These are phyloP conservation scores for Ptychochromis oligacanthus DNA, from an alignment of 2,113 vertebrate species.

Conservation along the genomic window DNA sequence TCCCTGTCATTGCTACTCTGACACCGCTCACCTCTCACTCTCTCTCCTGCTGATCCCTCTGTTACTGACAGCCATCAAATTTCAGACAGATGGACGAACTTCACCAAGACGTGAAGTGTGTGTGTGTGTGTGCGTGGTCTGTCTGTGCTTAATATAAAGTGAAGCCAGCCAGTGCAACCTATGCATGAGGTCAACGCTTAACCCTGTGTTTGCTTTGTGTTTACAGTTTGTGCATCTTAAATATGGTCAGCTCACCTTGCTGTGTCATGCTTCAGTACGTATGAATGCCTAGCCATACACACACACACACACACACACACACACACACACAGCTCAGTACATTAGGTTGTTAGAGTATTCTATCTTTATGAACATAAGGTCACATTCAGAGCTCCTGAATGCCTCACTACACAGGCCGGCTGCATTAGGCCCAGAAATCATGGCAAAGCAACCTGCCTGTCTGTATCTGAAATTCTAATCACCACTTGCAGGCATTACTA, in stretches of 20 bases:
- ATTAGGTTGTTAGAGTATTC: constrained; percentile 42
- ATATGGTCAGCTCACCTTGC: constrained; percentile 22
- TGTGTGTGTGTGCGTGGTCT: constrained; percentile 5
- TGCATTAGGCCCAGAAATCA: constrained; percentile 64
- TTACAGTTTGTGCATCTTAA: constrained; percentile 30
- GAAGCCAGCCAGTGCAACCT: constrained; percentile 24
- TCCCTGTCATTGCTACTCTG: constrained; percentile 46
- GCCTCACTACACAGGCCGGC: constrained; percentile 57
- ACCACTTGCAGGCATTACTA: constrained; percentile 64
- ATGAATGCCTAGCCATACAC: neutral
- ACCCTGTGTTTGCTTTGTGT: constrained; percentile 25
- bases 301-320: constrained; percentile 4
- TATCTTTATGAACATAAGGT: constrained; percentile 63
- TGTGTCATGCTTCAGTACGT: constrained; percentile 30
- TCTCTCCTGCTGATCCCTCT: constrained; percentile 19
- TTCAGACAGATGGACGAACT: constrained; percentile 41
- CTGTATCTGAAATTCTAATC: constrained; percentile 77
- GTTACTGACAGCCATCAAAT: constrained; percentile 69
- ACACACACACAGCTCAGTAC: constrained; percentile 2
- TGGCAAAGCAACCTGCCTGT: constrained; percentile 30
- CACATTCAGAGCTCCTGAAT: constrained; percentile 65
- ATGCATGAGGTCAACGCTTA: neutral
- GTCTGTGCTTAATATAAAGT: constrained; percentile 29
- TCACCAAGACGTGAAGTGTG: constrained; percentile 23
- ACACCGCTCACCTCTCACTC: constrained; percentile 47